A percentile compares a stretch with the other conserved stretches of the same genome.
Evolutionary conservation across 2,113 vertebrate genomes (phyloP).

Genomic region (Neoarius graeffei): DNA sequence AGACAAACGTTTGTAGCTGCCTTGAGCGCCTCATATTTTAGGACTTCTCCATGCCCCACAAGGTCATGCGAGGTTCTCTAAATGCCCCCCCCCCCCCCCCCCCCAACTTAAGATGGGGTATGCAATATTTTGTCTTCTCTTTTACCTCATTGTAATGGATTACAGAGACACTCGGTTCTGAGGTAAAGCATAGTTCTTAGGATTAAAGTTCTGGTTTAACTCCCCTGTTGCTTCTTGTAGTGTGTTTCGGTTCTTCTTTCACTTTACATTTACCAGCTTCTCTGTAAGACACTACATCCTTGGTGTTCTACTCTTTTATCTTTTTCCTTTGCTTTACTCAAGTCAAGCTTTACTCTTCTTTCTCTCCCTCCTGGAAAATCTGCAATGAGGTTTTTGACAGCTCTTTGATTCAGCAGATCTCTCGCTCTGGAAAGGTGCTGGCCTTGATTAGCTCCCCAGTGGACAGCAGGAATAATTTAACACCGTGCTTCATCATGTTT

Average conservation of each 20-base stretch:
- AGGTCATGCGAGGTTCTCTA: constrained; percentile 22
- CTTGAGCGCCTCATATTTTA: neutral
- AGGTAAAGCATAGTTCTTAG: neutral
- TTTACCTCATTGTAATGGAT: neutral
- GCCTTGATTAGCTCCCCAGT: constrained; percentile 35
- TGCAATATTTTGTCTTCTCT: neutral
- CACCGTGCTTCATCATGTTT: constrained; percentile 6
- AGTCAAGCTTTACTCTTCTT: neutral
- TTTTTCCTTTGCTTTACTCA: neutral
- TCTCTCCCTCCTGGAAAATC: neutral
- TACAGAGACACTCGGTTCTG: neutral
- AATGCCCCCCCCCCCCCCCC: neutral
- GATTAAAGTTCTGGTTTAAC: neutral
- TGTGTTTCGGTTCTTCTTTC: neutral
- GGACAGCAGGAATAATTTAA: constrained; percentile 36
- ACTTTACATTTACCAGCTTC: neutral
- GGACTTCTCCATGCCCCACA: neutral
- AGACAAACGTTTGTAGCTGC: constrained; percentile 16
- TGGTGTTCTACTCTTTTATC: neutral
- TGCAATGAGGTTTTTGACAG: constrained; percentile 23
- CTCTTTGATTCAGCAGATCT: constrained; percentile 31
- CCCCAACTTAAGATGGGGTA: neutral
- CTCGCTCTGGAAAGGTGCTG: constrained; percentile 6
- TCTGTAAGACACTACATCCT: neutral
- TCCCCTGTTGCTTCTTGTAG: neutral